These are phyloP conservation scores for Microctonus brassicae DNA, from an alignment of 2,888 invertebrate species.

Conservation along the genomic window DNA sequence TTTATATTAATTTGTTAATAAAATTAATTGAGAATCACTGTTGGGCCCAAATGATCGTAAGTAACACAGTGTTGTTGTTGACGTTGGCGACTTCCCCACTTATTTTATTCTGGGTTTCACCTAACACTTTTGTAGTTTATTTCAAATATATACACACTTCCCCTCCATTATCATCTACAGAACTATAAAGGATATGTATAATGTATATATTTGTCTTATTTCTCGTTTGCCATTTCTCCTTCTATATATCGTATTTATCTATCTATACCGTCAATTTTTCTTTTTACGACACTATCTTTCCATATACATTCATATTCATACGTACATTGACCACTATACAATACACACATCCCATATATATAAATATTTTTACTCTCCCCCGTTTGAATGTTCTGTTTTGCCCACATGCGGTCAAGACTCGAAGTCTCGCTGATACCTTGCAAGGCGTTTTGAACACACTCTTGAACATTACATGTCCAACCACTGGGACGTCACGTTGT, in stretches of 20 bases:
- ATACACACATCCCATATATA: too few relatives aligned
- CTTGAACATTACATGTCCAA: conserved; percentile 29
- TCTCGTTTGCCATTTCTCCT: not conserved
- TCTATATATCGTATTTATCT: not conserved
- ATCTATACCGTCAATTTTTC: conserved; percentile 24
- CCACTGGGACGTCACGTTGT: conserved; percentile 54
- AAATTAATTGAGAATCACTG: conserved; percentile 59
- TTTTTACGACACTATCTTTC: conserved; percentile 21
- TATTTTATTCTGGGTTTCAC: conserved; percentile 29
- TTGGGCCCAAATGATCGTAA: conserved; percentile 61
- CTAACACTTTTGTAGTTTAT: conserved; percentile 3
- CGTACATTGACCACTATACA: not conserved
- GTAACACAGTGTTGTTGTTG: conserved; percentile 67
- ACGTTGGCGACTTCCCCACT: conserved; percentile 32
- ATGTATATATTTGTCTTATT: conserved; percentile 10
- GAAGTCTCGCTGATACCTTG: not conserved
- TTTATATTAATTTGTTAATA: not conserved
- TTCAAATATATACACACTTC: too few relatives aligned
- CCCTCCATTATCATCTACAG: conserved; percentile 21
- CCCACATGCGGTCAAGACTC: conserved; percentile 21
- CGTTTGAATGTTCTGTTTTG: not conserved
- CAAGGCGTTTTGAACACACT: conserved; percentile 27
- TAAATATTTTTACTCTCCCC: not conserved
- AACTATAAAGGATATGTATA: too few relatives aligned
- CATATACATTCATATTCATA: not conserved